These are phyloP conservation scores for Haplochromis burtoni DNA, from an alignment of 2,113 vertebrate species.

Conservation along the genomic window DNA sequence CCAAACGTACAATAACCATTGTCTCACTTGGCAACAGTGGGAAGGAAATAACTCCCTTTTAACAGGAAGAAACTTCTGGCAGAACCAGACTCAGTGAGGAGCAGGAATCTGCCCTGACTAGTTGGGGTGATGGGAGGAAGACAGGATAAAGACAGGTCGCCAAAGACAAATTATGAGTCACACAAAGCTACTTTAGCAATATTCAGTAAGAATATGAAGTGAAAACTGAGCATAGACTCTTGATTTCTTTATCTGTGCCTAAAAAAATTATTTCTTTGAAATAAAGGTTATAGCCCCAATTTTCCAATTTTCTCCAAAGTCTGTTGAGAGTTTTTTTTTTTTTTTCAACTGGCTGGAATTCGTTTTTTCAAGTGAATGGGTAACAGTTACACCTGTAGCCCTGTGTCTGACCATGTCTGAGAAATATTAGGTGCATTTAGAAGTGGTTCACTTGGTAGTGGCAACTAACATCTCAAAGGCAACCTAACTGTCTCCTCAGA, in stretches of 20 bases:
- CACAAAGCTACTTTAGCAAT: background rate
- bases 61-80: background rate
- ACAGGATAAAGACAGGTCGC: background rate
- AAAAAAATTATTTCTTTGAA: background rate
- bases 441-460: background rate
- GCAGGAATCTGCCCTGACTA: background rate
- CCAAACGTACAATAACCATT: background rate
- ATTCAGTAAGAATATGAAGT: background rate
- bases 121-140: background rate
- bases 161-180: background rate
- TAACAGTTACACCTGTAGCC: background rate
- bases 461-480: background rate
- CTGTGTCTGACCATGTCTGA: background rate
- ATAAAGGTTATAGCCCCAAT: background rate
- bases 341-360: background rate
- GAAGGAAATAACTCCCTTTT: background rate
- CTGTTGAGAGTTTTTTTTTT: background rate
- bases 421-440: background rate
- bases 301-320: background rate
- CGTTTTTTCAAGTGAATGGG: background rate
- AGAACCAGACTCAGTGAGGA: background rate
- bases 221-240: background rate
- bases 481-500: conserved; percentile 56
- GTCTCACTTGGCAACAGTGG: background rate
- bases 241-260: background rate